Conservation (phyloP, 2,797 vertebrate species). For the Babyrousa celebensis region DNA sequence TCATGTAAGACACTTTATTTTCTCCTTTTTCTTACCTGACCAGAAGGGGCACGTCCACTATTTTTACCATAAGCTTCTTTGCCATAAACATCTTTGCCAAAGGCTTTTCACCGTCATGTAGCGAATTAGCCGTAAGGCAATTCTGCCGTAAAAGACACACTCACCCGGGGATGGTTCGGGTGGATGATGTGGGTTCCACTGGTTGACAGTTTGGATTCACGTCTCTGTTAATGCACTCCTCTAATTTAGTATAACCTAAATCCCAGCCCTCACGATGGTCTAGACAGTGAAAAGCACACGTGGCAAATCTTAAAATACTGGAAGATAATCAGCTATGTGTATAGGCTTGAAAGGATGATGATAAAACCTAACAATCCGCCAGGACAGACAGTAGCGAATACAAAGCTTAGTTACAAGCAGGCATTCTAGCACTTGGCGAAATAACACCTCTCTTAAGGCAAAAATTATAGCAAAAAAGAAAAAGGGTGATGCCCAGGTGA, state of each 20-base stretch:
- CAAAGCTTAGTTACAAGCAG: not conserved
- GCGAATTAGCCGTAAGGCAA: not conserved
- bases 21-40: conserved; percentile 1
- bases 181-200: not conserved
- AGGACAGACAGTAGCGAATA: not conserved
- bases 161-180: too few species aligned
- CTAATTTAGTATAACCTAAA: too few species aligned
- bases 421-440: not conserved
- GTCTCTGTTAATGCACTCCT: not conserved
- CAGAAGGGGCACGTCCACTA: rapidly evolving
- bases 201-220: not conserved
- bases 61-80: not conserved
- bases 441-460: not conserved
- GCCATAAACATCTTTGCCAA: not conserved
- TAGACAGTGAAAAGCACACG: not conserved
- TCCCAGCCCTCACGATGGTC: not conserved
- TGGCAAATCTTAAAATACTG: not conserved
- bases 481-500: not conserved
- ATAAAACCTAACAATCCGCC: not conserved
- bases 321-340: not conserved
- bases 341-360: not conserved
- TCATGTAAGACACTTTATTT: conserved; percentile 77
- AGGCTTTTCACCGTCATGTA: not conserved
- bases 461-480: not conserved
- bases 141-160: not conserved